These are phyloP conservation scores for Notothenia coriiceps DNA, from an alignment of 2,113 vertebrate genomes.

Conservation along the genomic window DNA sequence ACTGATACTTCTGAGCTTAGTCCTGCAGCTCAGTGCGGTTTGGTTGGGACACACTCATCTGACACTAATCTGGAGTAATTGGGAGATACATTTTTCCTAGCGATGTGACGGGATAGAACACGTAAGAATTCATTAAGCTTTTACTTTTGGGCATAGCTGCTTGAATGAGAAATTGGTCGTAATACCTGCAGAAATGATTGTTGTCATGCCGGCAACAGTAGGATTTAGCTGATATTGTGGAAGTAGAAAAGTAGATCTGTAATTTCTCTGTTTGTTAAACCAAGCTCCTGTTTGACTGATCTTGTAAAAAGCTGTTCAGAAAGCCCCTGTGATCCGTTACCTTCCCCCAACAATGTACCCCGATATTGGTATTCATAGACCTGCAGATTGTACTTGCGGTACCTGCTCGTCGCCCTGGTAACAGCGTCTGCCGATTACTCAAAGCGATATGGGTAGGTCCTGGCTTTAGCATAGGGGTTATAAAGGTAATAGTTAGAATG, in stretches of 20 bases:
- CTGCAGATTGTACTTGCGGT: conserved; percentile 77
- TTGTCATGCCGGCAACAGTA: conserved; percentile 39
- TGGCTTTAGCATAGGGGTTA: conserved; percentile 97
- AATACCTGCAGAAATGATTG: conserved; percentile 37
- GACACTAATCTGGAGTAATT: conserved; percentile 71
- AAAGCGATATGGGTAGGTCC: conserved; percentile 99
- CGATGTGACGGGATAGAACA: conserved; percentile 40
- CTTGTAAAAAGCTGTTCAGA: conserved; percentile 67
- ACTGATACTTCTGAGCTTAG: conserved; percentile 45
- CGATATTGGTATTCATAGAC: conserved; percentile 60
- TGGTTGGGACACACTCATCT: conserved; percentile 58
- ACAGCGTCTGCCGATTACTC: conserved; percentile 99
- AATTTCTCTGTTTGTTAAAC: conserved; percentile 86
- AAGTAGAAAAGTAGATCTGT: not conserved
- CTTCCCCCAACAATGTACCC: conserved; percentile 37
- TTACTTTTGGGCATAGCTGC: conserved; percentile 53
- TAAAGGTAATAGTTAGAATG: conserved; percentile 97
- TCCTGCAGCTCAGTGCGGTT: conserved; percentile 57
- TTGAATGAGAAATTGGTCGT: conserved; percentile 41
- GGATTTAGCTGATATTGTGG: conserved; percentile 17
- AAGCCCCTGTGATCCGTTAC: conserved; percentile 32
- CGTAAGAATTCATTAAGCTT: conserved; percentile 54
- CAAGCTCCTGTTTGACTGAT: conserved; percentile 86
- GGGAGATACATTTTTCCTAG: conserved; percentile 61
- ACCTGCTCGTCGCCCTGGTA: conserved; percentile 86